phyloP scores from a whole-genome alignment of 2,888 invertebrate genomes.

The Acanthococcus lagerstroemiae region DNA sequence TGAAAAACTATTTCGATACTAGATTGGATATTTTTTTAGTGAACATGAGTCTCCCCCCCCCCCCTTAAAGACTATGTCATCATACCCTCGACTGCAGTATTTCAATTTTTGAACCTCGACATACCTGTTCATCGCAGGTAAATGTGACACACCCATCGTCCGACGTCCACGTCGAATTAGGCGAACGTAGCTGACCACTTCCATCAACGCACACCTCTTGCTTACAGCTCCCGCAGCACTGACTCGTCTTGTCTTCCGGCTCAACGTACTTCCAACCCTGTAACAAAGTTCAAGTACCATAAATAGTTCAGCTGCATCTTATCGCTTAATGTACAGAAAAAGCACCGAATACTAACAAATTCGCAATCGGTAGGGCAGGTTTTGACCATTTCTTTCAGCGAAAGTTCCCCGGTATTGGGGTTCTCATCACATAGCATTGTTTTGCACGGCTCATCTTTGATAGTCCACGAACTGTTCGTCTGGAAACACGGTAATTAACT shows the following conservation, averaged over 20 bases:
- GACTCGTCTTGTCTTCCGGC: constrained; percentile 41
- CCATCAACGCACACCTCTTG: constrained; percentile 51
- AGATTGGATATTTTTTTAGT: too few species aligned
- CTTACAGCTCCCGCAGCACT: constrained; percentile 58
- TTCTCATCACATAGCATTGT: constrained; percentile 46
- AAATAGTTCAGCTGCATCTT: not conserved
- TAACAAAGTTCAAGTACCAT: constrained; percentile 38
- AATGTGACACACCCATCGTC: constrained; percentile 52
- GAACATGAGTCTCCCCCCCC: too few species aligned
- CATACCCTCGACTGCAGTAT: too few species aligned
- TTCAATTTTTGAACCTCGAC: too few species aligned
- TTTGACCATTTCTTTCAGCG: constrained; percentile 47
- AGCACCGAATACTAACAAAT: constrained; percentile 19
- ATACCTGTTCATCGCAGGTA: constrained; percentile 28
- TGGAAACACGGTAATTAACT: too few species aligned
- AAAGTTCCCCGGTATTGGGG: constrained; percentile 45
- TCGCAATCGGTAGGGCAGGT: constrained; percentile 48
- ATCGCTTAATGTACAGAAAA: not conserved
- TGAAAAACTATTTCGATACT: too few species aligned
- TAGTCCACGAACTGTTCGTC: constrained; percentile 51
- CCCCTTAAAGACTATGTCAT: too few species aligned
- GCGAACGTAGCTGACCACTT: constrained; percentile 43
- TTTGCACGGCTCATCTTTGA: constrained; percentile 49
- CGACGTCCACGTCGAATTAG: constrained; percentile 52
- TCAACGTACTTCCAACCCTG: constrained; percentile 53